Percentiles rank a stretch among this genome's conserved stretches.
These are phyloP conservation scores for Myodes glareolus DNA, from an alignment of 2,113 vertebrate genomes.

Conservation along the genomic window DNA sequence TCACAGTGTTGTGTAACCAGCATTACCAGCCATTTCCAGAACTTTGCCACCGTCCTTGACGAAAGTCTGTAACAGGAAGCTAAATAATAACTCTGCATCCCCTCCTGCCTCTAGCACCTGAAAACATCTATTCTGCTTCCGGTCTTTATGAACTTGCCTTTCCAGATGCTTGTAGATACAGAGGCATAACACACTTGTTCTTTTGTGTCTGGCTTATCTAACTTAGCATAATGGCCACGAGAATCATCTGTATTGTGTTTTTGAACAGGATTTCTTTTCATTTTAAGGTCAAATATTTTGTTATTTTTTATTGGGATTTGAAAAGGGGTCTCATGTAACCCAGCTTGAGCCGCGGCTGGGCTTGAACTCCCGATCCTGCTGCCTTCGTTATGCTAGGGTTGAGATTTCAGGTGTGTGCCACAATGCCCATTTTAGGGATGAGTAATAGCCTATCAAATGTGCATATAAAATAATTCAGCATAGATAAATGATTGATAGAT, in stretches of 20 bases:
- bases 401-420: background rate
- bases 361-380: background rate
- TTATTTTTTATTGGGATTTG: background rate
- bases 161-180: background rate
- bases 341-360: background rate
- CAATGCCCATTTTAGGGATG: background rate
- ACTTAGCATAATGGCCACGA: background rate
- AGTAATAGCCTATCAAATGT: background rate
- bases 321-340: background rate
- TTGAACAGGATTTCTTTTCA: background rate
- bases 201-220: background rate
- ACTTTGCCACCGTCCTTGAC: background rate
- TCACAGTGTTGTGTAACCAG: background rate
- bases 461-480: background rate
- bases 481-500: too few species aligned
- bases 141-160: background rate
- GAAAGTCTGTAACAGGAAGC: background rate
- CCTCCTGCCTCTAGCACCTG: background rate
- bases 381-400: background rate
- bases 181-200: background rate
- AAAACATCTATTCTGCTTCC: background rate
- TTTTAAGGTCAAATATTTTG: background rate
- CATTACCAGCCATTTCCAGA: background rate
- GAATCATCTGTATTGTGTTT: background rate
- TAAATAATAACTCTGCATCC: background rate